Base-by-base conservation (phyloP, 2,797 vertebrate genomes). In the Esox lucius region DNA sequence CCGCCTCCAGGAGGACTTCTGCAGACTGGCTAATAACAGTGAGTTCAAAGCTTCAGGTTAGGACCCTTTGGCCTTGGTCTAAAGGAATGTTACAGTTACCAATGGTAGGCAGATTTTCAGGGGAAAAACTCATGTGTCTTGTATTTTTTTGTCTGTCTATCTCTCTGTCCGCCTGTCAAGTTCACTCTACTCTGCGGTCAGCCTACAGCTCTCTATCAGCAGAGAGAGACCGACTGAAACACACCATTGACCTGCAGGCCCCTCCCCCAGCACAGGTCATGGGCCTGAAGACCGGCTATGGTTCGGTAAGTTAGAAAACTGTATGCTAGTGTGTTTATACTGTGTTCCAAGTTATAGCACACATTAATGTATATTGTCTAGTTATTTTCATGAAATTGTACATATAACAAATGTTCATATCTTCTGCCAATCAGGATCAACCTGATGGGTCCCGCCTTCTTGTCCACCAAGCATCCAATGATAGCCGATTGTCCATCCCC, bases 1-100 rank as follows among this genome's bases (percentile, higher is more conserved):
- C 73, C 96, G 94, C 85, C 94, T 99, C 74, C 97, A 97, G 84
- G 95, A 97, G 78, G 96, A 98, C 80, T 95, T 99, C 85, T 97
- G 94, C 92, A 93, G 92, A 13, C 81, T 98, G 80, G 96, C 98
- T 77, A 94, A 94, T 87, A 96, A 95, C 93, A 94, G 98, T 99
- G 89, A 95, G 90, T 87, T 48, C 53, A 5, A 70, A n/a, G 49
- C 15, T 4, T 33, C 75, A 67, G 46, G 22, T 33, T 65, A n/a
- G 12, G 3, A 7, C 42, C 42, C 42, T 46, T 2, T 2, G 42
- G 42, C 42, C 42, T 46, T 8, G 42, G 42, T 46, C 42, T 59
- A 24, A 3, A 22, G n/a, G 56, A 22, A 24, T 59, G n/a, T 24
- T 59, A 59, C 9, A 24, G 42, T 4, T 46, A 46, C 42, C n/a